These are phyloP conservation scores for Halcyon malimbica DNA, from an alignment of 2,113 vertebrate genomes.

Conservation along the genomic window DNA sequence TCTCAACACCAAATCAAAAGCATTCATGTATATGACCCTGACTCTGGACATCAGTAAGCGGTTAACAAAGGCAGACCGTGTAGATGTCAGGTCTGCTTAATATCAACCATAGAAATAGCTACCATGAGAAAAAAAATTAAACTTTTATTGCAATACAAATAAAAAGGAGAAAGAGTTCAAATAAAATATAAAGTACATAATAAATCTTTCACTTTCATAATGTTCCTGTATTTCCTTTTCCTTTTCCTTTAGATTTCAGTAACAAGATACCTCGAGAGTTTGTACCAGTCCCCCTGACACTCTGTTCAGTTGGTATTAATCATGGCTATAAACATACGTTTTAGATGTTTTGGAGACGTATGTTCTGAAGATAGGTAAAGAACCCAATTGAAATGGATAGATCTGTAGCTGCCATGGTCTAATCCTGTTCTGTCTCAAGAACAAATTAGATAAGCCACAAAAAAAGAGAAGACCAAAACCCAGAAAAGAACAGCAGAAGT, in stretches of 20 bases:
- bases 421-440: background rate
- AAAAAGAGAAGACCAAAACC: background rate
- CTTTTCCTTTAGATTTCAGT: background rate
- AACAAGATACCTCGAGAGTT: background rate
- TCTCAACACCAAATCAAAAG: constrained; percentile 8
- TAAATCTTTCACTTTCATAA: background rate
- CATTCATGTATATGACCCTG: background rate
- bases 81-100: background rate
- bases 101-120: background rate
- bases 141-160: background rate
- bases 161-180: background rate
- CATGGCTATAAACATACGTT: background rate
- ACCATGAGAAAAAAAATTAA: background rate
- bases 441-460: background rate
- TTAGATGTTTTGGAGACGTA: background rate
- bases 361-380: background rate
- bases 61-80: background rate
- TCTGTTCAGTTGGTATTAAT: background rate
- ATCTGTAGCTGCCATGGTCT: background rate
- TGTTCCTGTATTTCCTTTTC: background rate
- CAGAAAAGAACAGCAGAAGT: background rate
- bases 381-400: background rate
- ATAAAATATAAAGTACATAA: background rate
- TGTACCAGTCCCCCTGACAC: background rate
- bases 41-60: background rate